Evolutionary conservation across 2,113 vertebrate species (phyloP).

Genomic region (Benthochromis sp.): DNA sequence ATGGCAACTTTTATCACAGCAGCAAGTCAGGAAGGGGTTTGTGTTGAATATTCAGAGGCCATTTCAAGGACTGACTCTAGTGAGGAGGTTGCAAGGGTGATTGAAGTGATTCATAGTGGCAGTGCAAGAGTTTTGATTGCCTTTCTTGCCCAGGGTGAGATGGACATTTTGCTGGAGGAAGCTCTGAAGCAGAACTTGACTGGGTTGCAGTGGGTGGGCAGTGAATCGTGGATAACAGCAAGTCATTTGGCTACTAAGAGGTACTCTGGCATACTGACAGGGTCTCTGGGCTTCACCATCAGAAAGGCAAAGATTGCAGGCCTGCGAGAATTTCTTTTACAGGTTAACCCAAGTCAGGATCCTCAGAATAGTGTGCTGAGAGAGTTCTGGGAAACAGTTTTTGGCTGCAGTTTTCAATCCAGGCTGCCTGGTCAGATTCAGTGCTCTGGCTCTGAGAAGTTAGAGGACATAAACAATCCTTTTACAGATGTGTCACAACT

Average conservation of each 20-base stretch:
- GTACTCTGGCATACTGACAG: slow-evolving; percentile 49
- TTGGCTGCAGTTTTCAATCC: slow-evolving; percentile 53
- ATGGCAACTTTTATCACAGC: slow-evolving; percentile 67
- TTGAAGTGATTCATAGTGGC: slow-evolving; percentile 53
- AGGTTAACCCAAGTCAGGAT: slow-evolving; percentile 54
- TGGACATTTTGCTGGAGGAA: slow-evolving; percentile 66
- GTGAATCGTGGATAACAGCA: slow-evolving; percentile 73
- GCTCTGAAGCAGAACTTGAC: slow-evolving; percentile 65
- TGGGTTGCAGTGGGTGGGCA: slow-evolving; percentile 71
- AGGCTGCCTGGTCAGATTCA: neutral
- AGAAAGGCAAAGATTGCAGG: slow-evolving; percentile 59
- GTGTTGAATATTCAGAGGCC: slow-evolving; percentile 70
- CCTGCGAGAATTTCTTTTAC: slow-evolving; percentile 62
- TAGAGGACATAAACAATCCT: slow-evolving; percentile 46
- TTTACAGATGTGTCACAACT: slow-evolving; percentile 71
- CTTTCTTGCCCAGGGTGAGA: slow-evolving; percentile 64
- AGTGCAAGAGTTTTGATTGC: slow-evolving; percentile 67
- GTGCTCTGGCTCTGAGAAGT: slow-evolving; percentile 65
- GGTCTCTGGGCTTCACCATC: slow-evolving; percentile 69
- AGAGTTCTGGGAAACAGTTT: slow-evolving; percentile 72
- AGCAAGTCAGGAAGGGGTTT: slow-evolving; percentile 60
- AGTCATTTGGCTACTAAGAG: slow-evolving; percentile 43
- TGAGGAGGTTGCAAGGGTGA: slow-evolving; percentile 52
- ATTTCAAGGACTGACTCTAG: slow-evolving; percentile 59
- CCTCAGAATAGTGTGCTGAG: slow-evolving; percentile 48